Evolutionary conservation across 2,113 vertebrate species (phyloP).

Genomic region (Porphyrio hochstetteri): DNA sequence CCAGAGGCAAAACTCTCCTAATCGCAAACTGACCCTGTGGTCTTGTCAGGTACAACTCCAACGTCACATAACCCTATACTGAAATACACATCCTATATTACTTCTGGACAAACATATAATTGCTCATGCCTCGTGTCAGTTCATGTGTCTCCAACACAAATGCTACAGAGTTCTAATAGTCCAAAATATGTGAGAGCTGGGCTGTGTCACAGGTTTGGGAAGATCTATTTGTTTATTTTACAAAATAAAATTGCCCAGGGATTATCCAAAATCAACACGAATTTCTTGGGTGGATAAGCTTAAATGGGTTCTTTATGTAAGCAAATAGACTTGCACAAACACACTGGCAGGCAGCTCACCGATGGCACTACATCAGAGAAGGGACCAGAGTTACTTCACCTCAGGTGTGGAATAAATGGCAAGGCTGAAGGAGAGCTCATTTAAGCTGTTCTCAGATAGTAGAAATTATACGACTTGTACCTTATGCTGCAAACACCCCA

Average conservation of each 20-base stretch:
- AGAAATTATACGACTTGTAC: neutral
- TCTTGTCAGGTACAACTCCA: neutral
- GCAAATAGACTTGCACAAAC: conserved; percentile 59
- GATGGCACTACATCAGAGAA: conserved; percentile 49
- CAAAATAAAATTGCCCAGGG: neutral
- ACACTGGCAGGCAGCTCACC: conserved; percentile 15
- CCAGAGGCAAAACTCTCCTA: neutral
- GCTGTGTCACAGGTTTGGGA: neutral
- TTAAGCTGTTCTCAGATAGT: conserved; percentile 31
- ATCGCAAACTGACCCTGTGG: neutral
- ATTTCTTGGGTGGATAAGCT: conserved; percentile 68
- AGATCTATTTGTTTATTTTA: conserved; percentile 61
- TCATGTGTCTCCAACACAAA: neutral
- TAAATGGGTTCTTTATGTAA: conserved; percentile 50
- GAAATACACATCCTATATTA: neutral
- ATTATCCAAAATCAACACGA: conserved; percentile 62
- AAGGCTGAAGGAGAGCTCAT: neutral
- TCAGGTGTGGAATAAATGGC: conserved; percentile 46
- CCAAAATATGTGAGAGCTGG: conserved; percentile 18
- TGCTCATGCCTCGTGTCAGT: neutral
- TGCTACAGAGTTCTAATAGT: neutral
- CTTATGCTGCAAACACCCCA: neutral
- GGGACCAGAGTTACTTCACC: conserved; percentile 20
- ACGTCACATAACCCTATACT: fast-evolving
- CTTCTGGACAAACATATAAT: neutral